Evolutionary conservation across 2,888 invertebrate species (phyloP).

Genomic region (Branchellion lobata): DNA sequence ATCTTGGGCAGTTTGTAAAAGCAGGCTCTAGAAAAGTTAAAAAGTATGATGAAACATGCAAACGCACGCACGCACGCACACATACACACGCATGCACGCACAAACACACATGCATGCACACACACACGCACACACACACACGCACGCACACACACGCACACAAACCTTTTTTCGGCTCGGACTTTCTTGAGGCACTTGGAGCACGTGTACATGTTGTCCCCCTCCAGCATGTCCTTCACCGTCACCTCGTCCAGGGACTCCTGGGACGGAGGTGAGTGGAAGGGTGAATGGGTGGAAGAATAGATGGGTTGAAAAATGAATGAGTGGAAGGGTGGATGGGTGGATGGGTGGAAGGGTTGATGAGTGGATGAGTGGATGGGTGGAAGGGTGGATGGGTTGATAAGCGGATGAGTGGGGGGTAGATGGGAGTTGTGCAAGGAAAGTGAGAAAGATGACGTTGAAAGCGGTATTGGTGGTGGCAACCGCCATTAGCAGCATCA

Average conservation of each 20-base stretch:
- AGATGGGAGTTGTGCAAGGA: not conserved
- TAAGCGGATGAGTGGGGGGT: not conserved
- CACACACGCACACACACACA: not conserved
- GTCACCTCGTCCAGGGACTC: slow-evolving; percentile 95
- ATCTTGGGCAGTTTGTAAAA: slow-evolving; percentile 84
- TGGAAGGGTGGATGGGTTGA: not conserved
- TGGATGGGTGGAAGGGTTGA: not conserved
- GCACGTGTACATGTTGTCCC: slow-evolving; percentile 96
- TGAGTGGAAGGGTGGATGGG: too few relatives aligned
- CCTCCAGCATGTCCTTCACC: slow-evolving; percentile 91
- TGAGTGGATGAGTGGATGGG: not conserved
- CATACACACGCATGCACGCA: not conserved
- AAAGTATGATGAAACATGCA: too few relatives aligned
- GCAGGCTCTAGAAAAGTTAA: slow-evolving; percentile 13
- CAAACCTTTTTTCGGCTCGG: slow-evolving; percentile 82
- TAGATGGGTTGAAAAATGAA: too few relatives aligned
- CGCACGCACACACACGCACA: slow-evolving; percentile 2
- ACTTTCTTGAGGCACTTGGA: slow-evolving; percentile 93
- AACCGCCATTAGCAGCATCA: too few relatives aligned
- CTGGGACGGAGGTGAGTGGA: slow-evolving; percentile 50
- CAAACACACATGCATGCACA: not conserved
- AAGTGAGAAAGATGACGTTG: not conserved
- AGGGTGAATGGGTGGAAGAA: too few relatives aligned
- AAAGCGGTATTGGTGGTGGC: too few relatives aligned
- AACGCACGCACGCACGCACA: slow-evolving; percentile 78